Percentiles rank a stretch among this genome's conserved stretches.
phyloP scores from a whole-genome alignment of 1,140 invertebrate species.

The Polypedilum vanderplanki region DNA sequence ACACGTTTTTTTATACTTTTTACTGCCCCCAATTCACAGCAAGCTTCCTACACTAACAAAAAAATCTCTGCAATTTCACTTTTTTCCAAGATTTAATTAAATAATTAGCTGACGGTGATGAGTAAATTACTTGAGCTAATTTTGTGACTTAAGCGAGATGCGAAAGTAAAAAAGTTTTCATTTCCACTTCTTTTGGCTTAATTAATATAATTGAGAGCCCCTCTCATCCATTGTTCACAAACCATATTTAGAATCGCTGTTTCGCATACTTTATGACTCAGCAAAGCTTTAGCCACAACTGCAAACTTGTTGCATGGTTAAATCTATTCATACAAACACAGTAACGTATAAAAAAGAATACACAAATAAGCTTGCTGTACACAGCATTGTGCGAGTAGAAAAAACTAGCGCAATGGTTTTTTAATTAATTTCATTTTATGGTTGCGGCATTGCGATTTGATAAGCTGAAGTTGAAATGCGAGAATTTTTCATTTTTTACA shows the following conservation, averaged over 20 bases:
- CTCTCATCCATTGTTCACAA: neutral
- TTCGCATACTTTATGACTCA: neutral
- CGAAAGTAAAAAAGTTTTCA: neutral
- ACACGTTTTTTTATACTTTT: too few species aligned
- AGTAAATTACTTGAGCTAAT: neutral
- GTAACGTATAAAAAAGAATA: neutral
- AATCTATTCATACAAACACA: conserved; percentile 1
- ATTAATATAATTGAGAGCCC: neutral
- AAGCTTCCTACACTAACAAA: too few species aligned
- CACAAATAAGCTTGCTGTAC: neutral
- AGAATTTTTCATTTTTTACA: neutral
- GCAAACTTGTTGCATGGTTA: conserved; percentile 6
- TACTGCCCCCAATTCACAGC: too few species aligned
- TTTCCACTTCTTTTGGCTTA: too few species aligned
- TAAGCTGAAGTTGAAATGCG: conserved; percentile 16
- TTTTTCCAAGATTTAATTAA: neutral
- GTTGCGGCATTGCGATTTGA: conserved; percentile 26
- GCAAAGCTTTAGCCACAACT: neutral
- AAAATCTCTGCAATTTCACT: too few species aligned
- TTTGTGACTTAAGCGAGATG: neutral
- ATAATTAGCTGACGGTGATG: neutral
- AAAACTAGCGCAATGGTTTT: conserved; percentile 25
- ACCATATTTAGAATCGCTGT: neutral
- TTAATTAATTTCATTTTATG: conserved; percentile 27
- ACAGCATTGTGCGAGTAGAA: neutral